phyloP scores from a whole-genome alignment of 2,113 vertebrate species.

The Eublepharis macularius region DNA sequence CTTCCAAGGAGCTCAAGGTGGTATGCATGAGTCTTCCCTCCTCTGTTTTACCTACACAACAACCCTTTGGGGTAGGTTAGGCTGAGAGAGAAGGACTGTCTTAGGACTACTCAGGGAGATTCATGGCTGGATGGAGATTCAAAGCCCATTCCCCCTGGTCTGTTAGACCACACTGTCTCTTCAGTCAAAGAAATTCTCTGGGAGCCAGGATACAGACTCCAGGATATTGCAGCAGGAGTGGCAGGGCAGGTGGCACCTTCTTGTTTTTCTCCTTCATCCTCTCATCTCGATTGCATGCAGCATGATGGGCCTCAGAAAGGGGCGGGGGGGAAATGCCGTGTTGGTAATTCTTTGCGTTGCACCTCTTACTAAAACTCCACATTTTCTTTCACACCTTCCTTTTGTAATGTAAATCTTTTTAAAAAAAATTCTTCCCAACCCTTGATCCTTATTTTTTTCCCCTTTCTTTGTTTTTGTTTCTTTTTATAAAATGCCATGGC shows the following conservation, averaged over 20 bases:
- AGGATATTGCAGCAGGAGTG: constrained; percentile 51
- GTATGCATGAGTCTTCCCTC: not conserved
- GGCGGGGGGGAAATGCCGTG: constrained; percentile 42
- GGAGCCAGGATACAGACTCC: not conserved
- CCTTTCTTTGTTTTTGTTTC: constrained; percentile 49
- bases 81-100: not conserved
- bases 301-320: constrained; percentile 74
- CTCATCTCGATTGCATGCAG: constrained; percentile 70
- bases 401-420: constrained; percentile 57
- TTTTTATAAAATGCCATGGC: not conserved
- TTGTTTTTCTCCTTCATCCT: constrained; percentile 43
- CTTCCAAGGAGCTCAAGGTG: not conserved
- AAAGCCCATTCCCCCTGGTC: not conserved
- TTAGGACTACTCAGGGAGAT: too few relatives aligned
- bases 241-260: constrained; percentile 14
- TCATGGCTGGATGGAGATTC: not conserved
- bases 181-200: not conserved
- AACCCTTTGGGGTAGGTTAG: not conserved
- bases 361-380: constrained; percentile 59
- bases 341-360: constrained; percentile 58
- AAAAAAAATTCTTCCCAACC: constrained; percentile 45
- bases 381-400: constrained; percentile 55
- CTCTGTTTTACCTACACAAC: not conserved
- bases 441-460: constrained; percentile 34
- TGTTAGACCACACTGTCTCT: not conserved